These are phyloP conservation scores for Atrichornis clamosus DNA, from an alignment of 2,113 vertebrate genomes.

Conservation along the genomic window DNA sequence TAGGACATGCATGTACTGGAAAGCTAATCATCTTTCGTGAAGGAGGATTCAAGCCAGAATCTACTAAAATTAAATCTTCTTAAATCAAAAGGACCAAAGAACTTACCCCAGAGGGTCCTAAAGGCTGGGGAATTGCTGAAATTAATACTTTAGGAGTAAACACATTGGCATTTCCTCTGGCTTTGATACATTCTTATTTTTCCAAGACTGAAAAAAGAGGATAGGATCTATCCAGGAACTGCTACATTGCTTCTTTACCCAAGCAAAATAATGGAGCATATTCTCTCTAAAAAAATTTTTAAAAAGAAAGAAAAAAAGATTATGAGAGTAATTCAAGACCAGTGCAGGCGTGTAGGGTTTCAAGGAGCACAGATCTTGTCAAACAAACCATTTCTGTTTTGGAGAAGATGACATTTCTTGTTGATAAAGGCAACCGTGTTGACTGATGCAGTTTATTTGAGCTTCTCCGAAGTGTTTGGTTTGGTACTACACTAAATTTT, in stretches of 20 bases:
- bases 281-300: not conserved
- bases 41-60: not conserved
- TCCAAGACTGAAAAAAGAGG: constrained; percentile 11
- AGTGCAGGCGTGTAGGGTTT: not conserved
- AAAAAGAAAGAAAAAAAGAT: not conserved
- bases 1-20: not conserved
- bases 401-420: constrained; percentile 28
- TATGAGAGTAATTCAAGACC: not conserved
- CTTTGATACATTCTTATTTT: constrained; percentile 25
- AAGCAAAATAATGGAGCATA: constrained; percentile 29
- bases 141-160: constrained; percentile 10
- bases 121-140: not conserved
- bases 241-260: not conserved
- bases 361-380: not conserved
- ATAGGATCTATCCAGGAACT: not conserved
- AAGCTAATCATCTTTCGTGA: not conserved
- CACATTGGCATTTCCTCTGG: constrained; percentile 29
- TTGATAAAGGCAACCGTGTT: constrained; percentile 10
- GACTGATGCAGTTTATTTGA: constrained; percentile 30
- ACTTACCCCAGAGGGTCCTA: not conserved
- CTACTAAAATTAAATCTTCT: constrained; percentile 27
- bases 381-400: constrained; percentile 35
- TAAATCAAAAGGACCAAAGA: constrained; percentile 10
- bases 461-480: constrained; percentile 20
- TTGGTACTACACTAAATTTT: constrained; percentile 12